Base-by-base conservation (phyloP, 2,113 vertebrate genomes). In the Halcyon malimbica region DNA sequence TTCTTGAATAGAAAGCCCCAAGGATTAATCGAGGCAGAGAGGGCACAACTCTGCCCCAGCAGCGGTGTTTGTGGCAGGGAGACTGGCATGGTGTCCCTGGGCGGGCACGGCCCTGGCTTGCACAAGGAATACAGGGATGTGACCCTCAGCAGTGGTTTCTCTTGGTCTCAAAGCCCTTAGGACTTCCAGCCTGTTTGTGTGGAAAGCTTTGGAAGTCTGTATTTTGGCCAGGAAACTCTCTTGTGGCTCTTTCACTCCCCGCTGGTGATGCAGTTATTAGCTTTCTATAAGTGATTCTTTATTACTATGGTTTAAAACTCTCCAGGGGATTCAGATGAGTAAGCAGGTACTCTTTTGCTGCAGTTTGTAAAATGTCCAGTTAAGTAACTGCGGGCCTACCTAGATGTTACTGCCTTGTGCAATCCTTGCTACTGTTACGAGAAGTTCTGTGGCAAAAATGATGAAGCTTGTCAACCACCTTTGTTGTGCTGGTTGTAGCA, bases 251-350 rank as follows among this genome's bases (percentile, higher is more conserved):
- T 92, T 87, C 16, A 41, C 75, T 83, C 57, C 33, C 11, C 42
- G 35, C 89, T 71, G 42, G 44, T 92, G 90, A 53, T 80, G 60
- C 13, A 83, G 83, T 86, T 95, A 88, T 39, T 84, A 78, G 57
- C 69, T 78, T 78, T 87, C 62, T 60, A 0, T 87, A 78, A 96
- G 93, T 78, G 86, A 73, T 90, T 75, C 77, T 95, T 78, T 90
- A 89, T 96, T 95, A 71, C 57, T 33, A 28, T 41, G 69, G 75
- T 96, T 92, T 92, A 92, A 84, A 95, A 71, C 80, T 82, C 87
- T 53, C 37, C 31, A 6, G 74, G 86, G 89, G 84, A 48, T 82
- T 83, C 80, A 46, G 80, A 65, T 64, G 65, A 93, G 65, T 60
- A 84, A 88, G 92, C 83, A 92, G 88, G 90, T 93, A 79, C 69